Evolutionary conservation across 1,140 invertebrate genomes (phyloP), one percentile per base, ranked within the genome.

Genomic region (Atta cephalotes): DNA sequence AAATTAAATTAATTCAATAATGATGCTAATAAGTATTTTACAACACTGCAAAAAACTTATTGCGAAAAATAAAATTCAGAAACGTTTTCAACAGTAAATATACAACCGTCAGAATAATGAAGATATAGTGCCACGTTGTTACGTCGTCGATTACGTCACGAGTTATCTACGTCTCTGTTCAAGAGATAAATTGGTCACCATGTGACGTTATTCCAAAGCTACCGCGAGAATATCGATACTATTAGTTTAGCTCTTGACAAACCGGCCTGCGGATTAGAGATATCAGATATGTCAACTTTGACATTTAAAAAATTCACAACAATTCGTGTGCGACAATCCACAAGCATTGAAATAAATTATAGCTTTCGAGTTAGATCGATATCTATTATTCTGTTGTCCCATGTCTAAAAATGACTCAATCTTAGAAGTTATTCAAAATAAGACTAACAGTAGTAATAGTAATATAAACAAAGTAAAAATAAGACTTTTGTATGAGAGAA

Each of bases 241-340:
- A 72, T 84, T 76, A 84, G 39, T 84, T 84, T 51, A 62, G 18
- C 80, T 25, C 25, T 62, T 76, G 70, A 62, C 56, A 81, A 81
- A 56, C 45, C 16, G 35, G 39, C 56, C n/a, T 16, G 70, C 16
- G 49, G 60, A 45, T 21, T 28, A 28, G 56, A 72, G 18, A 45
- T 45, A 45, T 10, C 7, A 72, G 18, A 45, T 45, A 45, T 10
- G 39, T 28, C 53, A 84, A 62, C 70, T 84, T 74, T 76, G 70
- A 84, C 80, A 76, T 84, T 76, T 76, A 58, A 62, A 84, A 84
- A 84, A 39, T 84, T 76, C 56, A 63, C 58, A 9, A 28, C 70
- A 21, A 60, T 58, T 28, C 25, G 10, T 35, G 39, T 45, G 9
- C 39, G 12, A n/a, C 25, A 71, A 71, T 51, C 14, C 49, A 81